Evolutionary conservation across 2,888 invertebrate genomes (phyloP).

Genomic region (Rhyacophila evoluta): DNA sequence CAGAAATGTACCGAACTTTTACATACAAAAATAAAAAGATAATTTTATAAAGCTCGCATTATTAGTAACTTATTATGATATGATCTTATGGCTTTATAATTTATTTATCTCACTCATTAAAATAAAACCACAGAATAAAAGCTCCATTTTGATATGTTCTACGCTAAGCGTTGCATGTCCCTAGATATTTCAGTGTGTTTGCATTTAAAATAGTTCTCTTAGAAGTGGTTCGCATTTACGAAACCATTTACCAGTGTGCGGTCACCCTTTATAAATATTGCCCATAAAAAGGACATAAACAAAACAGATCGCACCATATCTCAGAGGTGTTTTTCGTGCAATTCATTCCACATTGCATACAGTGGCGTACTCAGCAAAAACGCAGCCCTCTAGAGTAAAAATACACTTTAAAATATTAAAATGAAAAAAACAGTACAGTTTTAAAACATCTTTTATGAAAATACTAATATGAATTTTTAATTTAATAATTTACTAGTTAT

Average conservation of each 20-base stretch:
- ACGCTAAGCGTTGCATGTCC: not conserved
- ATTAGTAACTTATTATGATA: too few species aligned
- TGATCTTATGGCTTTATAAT: too few species aligned
- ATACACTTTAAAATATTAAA: too few species aligned
- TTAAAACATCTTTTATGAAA: too few species aligned
- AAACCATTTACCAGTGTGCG: not conserved
- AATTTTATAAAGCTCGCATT: too few species aligned
- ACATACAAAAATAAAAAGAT: too few species aligned
- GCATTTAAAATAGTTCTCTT: not conserved
- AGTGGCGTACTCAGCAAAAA: too few species aligned
- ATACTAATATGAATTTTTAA: too few species aligned
- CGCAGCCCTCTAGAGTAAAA: too few species aligned
- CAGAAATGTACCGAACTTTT: too few species aligned
- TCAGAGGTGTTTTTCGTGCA: conserved; percentile 24
- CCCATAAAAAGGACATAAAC: conserved; percentile 7
- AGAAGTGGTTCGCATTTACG: not conserved
- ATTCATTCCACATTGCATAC: conserved; percentile 13
- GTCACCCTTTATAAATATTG: conserved; percentile 1
- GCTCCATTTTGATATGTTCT: not conserved
- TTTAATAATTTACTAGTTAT: too few species aligned
- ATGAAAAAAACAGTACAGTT: too few species aligned
- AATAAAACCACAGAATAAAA: not conserved
- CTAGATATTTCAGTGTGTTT: not conserved
- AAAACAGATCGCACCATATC: conserved; percentile 17
- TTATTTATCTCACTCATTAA: not conserved